Conservation (phyloP, 2,113 vertebrate genomes). For the Xiphorhynchus elegans region DNA sequence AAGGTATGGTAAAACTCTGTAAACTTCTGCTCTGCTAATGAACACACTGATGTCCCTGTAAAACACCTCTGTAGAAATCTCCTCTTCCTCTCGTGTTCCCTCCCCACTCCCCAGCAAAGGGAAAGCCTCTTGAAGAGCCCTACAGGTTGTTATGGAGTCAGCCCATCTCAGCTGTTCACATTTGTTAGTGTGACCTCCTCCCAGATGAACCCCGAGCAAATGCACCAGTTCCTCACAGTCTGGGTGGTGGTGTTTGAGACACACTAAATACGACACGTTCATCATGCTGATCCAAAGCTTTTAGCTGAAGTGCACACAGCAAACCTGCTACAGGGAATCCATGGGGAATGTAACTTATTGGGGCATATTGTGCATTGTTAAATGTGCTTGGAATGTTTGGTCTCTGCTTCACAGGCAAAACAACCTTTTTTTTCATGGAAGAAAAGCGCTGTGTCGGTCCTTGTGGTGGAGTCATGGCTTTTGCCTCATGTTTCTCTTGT, state of each 20-base stretch:
- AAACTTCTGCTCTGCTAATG: not conserved
- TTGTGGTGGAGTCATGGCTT: constrained; percentile 26
- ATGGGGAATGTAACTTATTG: constrained; percentile 19
- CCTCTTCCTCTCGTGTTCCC: not conserved
- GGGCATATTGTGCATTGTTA: constrained; percentile 6
- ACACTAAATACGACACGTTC: not conserved
- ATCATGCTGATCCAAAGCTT: constrained; percentile 38
- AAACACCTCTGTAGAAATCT: not conserved
- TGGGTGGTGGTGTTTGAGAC: not conserved
- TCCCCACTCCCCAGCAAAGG: not conserved
- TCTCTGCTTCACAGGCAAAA: constrained; percentile 11
- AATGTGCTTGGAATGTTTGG: not conserved
- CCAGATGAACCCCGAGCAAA: not conserved
- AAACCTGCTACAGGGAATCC: constrained; percentile 45
- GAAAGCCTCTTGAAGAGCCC: not conserved
- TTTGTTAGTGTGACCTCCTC: not conserved
- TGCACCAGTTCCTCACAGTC: not conserved
- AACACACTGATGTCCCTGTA: not conserved
- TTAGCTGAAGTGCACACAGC: constrained; percentile 20
- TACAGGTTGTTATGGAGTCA: not conserved
- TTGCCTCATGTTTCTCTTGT: not conserved
- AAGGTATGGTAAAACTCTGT: not conserved
- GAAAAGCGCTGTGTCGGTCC: not conserved
- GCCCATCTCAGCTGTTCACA: not conserved
- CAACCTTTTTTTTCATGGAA: not conserved